Evolutionary conservation across 1,140 invertebrate species (phyloP), one percentile per base, ranked within the genome.

Genomic region (Camponotus vicinus): DNA sequence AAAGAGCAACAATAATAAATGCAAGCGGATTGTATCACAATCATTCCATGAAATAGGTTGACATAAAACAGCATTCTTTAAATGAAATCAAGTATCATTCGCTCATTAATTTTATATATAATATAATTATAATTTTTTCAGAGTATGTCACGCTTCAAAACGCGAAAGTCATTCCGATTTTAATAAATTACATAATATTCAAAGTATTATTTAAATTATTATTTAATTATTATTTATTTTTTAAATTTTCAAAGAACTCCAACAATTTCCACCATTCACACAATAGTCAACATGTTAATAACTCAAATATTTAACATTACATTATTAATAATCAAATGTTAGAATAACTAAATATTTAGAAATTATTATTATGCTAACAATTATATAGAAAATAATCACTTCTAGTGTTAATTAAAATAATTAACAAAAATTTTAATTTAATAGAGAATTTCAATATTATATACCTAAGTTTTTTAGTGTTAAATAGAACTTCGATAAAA

Each of bases 1-100:
- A 59, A 80, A 70, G 49, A 18, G 15, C 13, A 55, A 69, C 34
- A 55, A 52, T 32, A 42, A 80, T 42, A 59, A 69, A 69, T 37
- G 21, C 52, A n/a, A 42, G 13, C 32, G 3, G 37, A 40, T 40
- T 6, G 37, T 40, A 27, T 27, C 18, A 13, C 32, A 37, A 32
- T 80, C 49, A n/a, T 27, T 80, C 57, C 55, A 57, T 15, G 7
- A 40, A 34, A 7, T 42, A 8, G 49, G 27, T 70, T 49, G 45
- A 59, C 70, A 59, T 15, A 27, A 80, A 55, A 55, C 66, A 57
- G 21, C 34, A 13, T 8, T 32, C 0, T 57, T 13, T n/a, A 34
- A 40, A 13, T 49, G 18, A 42, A 40, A 67, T 67, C n/a, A 5
- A 45, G 8, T 45, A 5, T n/a, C 32, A 7, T 49, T 64, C 18